Base-by-base conservation (phyloP, 2,113 vertebrate species). In the Sarotherodon lohbergeri region DNA sequence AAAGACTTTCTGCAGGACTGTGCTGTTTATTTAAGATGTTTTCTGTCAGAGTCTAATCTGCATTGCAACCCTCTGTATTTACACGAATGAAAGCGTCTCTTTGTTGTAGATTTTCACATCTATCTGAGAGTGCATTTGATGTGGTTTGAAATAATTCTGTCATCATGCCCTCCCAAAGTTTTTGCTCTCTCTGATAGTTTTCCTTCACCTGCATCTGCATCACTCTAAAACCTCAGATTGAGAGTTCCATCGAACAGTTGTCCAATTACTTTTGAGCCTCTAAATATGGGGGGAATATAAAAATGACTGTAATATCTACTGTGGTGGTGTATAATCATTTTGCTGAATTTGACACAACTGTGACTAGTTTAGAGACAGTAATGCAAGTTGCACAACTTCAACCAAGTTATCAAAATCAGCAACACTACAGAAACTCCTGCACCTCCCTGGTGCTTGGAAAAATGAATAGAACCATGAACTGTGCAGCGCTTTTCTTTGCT, bases 61-160 rank as follows among this genome's bases (percentile, higher is more conserved):
- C n/a, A 71, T 22, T 24, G 36, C 5, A 71, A 71, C 66, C 36
- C 36, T 9, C 19, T 68, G 63, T 22, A 68, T 68, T 68, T 5
- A 8, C 19, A 41, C 0, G 4, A 39, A 68, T 14, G 66, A 71
- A 43, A 41, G 36, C 0, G 0, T 71, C 66, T 43, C 66, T 0
- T 71, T 24, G n/a, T 1, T 14, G 36, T 43, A 43, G 66, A 9
- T 41, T 71, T 43, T 43, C 12, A 71, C 66, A 43, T 24, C 36
- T 0, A 43, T 5, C 39, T 9, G 12, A 16, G 66, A 43, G 5
- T 27, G 39, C 39, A 27, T 43, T 43, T 6, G 4, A 0, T 43
- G 12, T 71, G 39, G 7, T 43, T 43, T 16, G 12, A 71, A 71
- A 9, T 71, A 27, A 71, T 16, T 71, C 66, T 16, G 2, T 24